Percentiles rank a stretch among this genome's conserved stretches.
Conservation (phyloP, 2,113 vertebrate species). For the Castor canadensis region DNA sequence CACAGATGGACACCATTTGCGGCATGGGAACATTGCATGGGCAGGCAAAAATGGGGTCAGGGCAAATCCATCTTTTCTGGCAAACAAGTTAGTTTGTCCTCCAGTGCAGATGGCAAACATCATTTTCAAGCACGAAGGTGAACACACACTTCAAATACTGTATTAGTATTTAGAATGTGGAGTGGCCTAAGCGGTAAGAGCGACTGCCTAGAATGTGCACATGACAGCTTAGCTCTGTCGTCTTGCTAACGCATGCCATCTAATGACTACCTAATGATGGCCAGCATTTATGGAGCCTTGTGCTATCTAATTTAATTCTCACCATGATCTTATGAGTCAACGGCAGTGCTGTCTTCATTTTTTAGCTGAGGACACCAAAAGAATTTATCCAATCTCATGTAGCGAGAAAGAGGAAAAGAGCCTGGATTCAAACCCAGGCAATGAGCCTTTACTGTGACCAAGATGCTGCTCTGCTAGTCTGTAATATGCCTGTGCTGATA, state of each 20-base stretch:
- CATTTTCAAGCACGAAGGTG: not conserved
- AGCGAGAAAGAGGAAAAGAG: not conserved
- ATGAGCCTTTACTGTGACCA: not conserved
- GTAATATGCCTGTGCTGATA: not conserved
- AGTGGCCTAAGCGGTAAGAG: no score
- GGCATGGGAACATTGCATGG: fast-evolving
- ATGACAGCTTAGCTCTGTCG: not conserved
- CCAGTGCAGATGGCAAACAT: not conserved
- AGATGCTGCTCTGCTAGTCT: not conserved
- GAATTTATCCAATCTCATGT: not conserved
- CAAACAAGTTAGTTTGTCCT: not conserved
- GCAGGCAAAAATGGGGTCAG: not conserved
- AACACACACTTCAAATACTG: not conserved
- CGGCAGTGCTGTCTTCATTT: not conserved
- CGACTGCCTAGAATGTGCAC: not conserved
- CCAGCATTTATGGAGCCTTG: not conserved
- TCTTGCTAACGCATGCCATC: not conserved
- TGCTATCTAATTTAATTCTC: not conserved
- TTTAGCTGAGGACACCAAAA: not conserved
- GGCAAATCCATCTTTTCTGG: not conserved
- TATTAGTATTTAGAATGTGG: no score
- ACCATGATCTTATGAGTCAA: not conserved
- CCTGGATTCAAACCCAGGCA: not conserved
- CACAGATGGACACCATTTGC: not conserved
- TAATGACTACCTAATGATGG: not conserved